Percentiles rank a stretch among this genome's conserved stretches.
These are phyloP conservation scores for Naso thynnoides DNA, from an alignment of 2,797 vertebrate genomes.

Conservation along the genomic window DNA sequence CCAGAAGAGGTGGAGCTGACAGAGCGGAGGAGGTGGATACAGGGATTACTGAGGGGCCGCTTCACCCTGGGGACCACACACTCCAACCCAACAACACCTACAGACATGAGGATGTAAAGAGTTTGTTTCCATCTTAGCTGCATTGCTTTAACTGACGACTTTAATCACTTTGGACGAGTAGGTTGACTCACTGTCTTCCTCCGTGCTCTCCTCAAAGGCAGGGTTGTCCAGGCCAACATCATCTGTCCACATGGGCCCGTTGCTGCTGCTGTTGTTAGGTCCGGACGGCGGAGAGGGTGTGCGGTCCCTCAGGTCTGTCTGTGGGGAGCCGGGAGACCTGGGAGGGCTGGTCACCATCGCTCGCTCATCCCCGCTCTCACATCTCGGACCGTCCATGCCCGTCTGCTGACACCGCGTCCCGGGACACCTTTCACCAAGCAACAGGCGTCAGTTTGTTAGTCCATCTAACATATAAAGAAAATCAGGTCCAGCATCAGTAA, in stretches of 20 bases:
- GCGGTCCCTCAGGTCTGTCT: conserved; percentile 85
- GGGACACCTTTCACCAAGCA: conserved; percentile 88
- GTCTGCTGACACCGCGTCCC: conserved; percentile 91
- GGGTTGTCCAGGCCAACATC: conserved; percentile 93
- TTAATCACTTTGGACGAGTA: not conserved
- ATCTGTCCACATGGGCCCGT: conserved; percentile 87
- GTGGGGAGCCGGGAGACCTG: conserved; percentile 84
- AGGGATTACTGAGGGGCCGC: conserved; percentile 83
- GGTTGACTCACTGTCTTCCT: conserved; percentile 90
- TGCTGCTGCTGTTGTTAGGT: conserved; percentile 70
- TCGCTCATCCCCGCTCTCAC: conserved; percentile 85
- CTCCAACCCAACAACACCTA: conserved; percentile 81
- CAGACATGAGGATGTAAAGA: conserved; percentile 24
- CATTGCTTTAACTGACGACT: not conserved
- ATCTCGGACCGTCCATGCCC: conserved; percentile 85
- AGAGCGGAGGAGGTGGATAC: conserved; percentile 79
- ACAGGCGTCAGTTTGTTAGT: conserved; percentile 71
- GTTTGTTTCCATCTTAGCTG: conserved; percentile 1
- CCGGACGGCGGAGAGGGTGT: conserved; percentile 81
- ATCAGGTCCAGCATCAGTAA: conserved; percentile 57
- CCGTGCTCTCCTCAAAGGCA: conserved; percentile 92
- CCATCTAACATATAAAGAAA: conserved; percentile 64
- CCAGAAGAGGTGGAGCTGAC: conserved; percentile 81
- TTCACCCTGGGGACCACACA: conserved; percentile 75
- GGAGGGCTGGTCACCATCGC: conserved; percentile 79